A percentile compares a stretch with the other conserved stretches of the same genome.
Conservation (phyloP, 2,113 vertebrate genomes). For the Circaetus cinerascens region DNA sequence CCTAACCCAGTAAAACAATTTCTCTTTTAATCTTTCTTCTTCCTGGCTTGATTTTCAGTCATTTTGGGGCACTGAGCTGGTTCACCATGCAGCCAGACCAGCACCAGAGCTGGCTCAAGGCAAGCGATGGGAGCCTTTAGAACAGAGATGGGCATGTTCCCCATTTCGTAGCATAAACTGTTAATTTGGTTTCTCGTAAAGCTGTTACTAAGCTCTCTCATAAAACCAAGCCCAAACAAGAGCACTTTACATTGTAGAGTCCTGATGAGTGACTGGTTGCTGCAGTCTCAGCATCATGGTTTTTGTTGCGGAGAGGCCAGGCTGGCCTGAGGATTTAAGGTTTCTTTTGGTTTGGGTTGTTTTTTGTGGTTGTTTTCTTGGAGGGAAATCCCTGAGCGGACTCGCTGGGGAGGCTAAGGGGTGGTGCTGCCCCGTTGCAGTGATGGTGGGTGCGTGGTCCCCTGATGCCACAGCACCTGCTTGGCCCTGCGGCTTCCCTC, state of each 20-base stretch:
- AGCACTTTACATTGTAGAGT: rapidly evolving
- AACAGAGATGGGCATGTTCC: not conserved
- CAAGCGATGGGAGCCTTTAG: rapidly evolving
- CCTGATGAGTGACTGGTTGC: rapidly evolving
- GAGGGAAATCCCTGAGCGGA: too few species aligned
- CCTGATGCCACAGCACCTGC: rapidly evolving
- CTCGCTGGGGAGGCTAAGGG: not conserved
- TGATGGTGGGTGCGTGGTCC: rapidly evolving
- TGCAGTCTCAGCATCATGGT: rapidly evolving
- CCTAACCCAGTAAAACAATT: not conserved
- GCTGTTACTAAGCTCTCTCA: rapidly evolving
- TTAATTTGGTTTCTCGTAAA: not conserved
- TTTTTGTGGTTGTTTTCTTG: not conserved
- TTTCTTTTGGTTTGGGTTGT: not conserved
- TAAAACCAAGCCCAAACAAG: not conserved
- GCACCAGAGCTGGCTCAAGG: not conserved
- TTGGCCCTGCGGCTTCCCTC: rapidly evolving
- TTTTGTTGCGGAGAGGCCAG: not conserved
- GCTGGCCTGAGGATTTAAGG: not conserved
- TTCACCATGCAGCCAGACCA: not conserved
- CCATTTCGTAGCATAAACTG: not conserved
- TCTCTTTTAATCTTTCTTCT: not conserved
- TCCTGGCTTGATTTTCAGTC: not conserved
- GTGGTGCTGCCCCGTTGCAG: rapidly evolving
- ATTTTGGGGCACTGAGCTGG: not conserved